Evolutionary conservation across 1,140 invertebrate genomes (phyloP).

Genomic region (Bursaphelenchus mucronatus): DNA sequence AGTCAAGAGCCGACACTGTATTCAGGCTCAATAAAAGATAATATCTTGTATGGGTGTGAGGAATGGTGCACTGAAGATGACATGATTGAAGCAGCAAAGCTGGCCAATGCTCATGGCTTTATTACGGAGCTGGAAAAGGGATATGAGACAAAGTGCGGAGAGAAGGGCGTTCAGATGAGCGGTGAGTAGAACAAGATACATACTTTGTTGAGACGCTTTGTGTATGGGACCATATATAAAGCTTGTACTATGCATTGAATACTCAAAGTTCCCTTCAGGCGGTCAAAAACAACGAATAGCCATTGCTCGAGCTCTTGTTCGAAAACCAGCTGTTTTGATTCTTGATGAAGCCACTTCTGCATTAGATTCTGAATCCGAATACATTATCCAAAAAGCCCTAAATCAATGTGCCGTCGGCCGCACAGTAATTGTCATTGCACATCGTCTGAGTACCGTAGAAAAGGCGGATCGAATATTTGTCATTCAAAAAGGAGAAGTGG

Average conservation of each 20-base stretch:
- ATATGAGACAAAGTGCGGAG: constrained; percentile 62
- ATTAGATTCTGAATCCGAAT: constrained; percentile 43
- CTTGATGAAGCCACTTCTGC: constrained; percentile 52
- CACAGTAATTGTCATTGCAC: constrained; percentile 65
- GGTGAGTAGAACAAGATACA: constrained; percentile 26
- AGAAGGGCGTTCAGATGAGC: constrained; percentile 61
- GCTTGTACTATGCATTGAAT: background rate
- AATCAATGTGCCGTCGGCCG: constrained; percentile 61
- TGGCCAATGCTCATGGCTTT: constrained; percentile 62
- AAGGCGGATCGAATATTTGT: constrained; percentile 63
- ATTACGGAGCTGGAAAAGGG: constrained; percentile 58
- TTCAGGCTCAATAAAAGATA: constrained; percentile 47
- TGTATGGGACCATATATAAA: constrained; percentile 12
- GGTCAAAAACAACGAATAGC: constrained; percentile 30
- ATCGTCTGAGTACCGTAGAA: constrained; percentile 64
- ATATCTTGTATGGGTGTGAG: constrained; percentile 56
- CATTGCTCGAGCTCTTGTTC: constrained; percentile 46
- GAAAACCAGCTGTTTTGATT: constrained; percentile 41
- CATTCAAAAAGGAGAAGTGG: constrained; percentile 52
- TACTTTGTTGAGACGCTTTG: background rate
- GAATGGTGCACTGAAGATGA: constrained; percentile 31
- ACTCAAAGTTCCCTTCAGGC: background rate
- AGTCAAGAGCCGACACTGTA: constrained; percentile 55
- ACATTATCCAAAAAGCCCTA: constrained; percentile 60
- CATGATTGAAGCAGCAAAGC: constrained; percentile 56